Evolutionary conservation across 2,797 vertebrate species (phyloP), one percentile per base, ranked within the genome.

Genomic region (Agapornis canus): DNA sequence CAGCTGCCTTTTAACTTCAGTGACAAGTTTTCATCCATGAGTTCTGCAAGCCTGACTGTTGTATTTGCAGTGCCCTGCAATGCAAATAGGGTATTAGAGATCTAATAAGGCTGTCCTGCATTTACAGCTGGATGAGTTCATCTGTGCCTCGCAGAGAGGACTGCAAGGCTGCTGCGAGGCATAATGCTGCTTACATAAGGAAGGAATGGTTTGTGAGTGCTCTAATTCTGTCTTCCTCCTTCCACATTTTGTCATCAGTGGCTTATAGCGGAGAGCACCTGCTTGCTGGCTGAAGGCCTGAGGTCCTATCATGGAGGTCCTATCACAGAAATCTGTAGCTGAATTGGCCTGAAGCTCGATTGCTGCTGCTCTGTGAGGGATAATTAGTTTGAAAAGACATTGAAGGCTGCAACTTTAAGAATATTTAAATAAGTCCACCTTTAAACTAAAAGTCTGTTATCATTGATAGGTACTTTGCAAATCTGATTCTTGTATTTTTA

Each of bases 91-190:
- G 79, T 90, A 37, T 90, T 86, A 13, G 82, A 78, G 91, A 86
- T 86, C 61, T 90, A 75, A 72, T 71, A 88, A 69, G 61, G 54
- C 79, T 69, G 45, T 43, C 61, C 87, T 49, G 75, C 16, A 1
- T 90, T 96, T 68, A 85, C 91, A 94, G 94, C 91, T 92, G 87
- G 88, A 21, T 68, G 89, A 45, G n/a, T 29, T 94, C 91, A 86
- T 94, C 95, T 94, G 94, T 0, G n/a, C 76, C 69, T 78, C 61
- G 89, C 61, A 61, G 52, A 42, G 90, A 25, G 52, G 31, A 15
- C 59, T 66, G 79, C 64, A 22, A 22, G 65, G 64, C 89, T 94
- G 89, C 89, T n/a, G 3, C 20, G 65, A 75, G 86, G 91, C 89
- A 54, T 61, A 14, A 85, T 4, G 49, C 82, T 92, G 72, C 92